Conservation (phyloP, 2,888 invertebrate species). For the Pyrochroa serraticornis region DNA sequence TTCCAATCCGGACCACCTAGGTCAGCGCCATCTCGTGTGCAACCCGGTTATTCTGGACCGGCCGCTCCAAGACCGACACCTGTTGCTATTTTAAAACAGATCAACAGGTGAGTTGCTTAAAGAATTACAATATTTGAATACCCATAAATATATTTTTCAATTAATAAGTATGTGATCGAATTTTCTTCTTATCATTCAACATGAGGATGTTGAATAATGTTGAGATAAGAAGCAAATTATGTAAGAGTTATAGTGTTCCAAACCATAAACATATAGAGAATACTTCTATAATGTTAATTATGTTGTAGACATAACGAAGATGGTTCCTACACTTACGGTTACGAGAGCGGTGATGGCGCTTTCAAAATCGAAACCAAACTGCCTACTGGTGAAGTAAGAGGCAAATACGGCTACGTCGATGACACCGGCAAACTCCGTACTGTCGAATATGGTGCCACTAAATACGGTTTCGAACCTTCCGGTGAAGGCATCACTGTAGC, state of each 20-base stretch:
- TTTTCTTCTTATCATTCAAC: too few species aligned
- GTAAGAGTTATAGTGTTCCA: not conserved
- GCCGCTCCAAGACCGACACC: slow-evolving; percentile 64
- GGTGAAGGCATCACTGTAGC: slow-evolving; percentile 86
- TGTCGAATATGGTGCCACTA: slow-evolving; percentile 88
- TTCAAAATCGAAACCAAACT: slow-evolving; percentile 90
- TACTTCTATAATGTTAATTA: slow-evolving; percentile 7
- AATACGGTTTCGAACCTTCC: slow-evolving; percentile 84
- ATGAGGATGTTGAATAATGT: too few species aligned
- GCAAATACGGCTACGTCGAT: slow-evolving; percentile 89
- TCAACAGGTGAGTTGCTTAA: slow-evolving; percentile 68
- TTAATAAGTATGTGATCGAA: too few species aligned
- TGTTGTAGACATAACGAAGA: slow-evolving; percentile 81
- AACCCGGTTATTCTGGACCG: slow-evolving; percentile 56
- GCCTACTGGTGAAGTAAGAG: slow-evolving; percentile 82
- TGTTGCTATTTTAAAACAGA: slow-evolving; percentile 84
- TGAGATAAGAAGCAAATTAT: slow-evolving; percentile 4
- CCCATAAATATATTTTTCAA: too few species aligned
- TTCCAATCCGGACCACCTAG: slow-evolving; percentile 59
- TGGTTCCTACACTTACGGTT: slow-evolving; percentile 89
- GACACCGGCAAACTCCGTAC: slow-evolving; percentile 81
- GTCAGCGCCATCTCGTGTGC: slow-evolving; percentile 56
- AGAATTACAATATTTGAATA: too few species aligned
- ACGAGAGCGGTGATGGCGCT: slow-evolving; percentile 86
- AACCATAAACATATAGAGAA: not conserved